phyloP scores from a whole-genome alignment of 2,888 invertebrate species.

The Cataglyphis albicans region DNA sequence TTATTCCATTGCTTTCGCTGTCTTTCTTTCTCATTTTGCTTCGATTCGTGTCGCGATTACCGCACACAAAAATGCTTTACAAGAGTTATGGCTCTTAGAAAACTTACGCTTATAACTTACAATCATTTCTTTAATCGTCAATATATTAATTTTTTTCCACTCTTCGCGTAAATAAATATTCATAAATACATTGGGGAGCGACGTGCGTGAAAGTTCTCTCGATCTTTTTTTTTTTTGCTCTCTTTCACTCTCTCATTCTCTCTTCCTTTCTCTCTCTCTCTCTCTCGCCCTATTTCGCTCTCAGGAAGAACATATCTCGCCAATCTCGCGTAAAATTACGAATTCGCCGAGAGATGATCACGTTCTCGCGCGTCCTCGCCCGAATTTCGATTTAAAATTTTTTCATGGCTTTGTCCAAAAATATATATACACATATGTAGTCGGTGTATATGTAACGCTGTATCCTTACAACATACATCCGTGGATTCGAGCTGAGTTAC shows the following conservation, averaged over 20 bases:
- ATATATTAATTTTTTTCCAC: slow-evolving; percentile 81
- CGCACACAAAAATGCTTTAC: slow-evolving; percentile 42
- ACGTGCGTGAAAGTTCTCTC: slow-evolving; percentile 62
- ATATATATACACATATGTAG: slow-evolving; percentile 82
- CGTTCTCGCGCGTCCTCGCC: slow-evolving; percentile 64
- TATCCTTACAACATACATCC: slow-evolving; percentile 70
- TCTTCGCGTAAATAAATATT: slow-evolving; percentile 80
- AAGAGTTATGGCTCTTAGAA: slow-evolving; percentile 73
- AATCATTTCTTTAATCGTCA: slow-evolving; percentile 77
- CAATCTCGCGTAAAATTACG: slow-evolving; percentile 22
- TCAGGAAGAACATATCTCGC: slow-evolving; percentile 48
- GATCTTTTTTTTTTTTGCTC: slow-evolving; percentile 17
- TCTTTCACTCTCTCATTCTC: background rate
- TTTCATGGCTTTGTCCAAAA: slow-evolving; percentile 79
- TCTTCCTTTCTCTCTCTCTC: background rate
- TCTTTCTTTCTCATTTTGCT: slow-evolving; percentile 67
- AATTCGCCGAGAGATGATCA: slow-evolving; percentile 66
- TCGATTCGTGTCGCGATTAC: slow-evolving; percentile 55
- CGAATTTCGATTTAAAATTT: slow-evolving; percentile 77
- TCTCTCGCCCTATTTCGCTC: background rate
- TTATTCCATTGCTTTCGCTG: slow-evolving; percentile 76
- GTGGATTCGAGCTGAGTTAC: slow-evolving; percentile 48
- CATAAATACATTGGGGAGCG: slow-evolving; percentile 77
- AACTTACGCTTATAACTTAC: slow-evolving; percentile 76
- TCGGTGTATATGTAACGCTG: slow-evolving; percentile 79